Base-by-base conservation (phyloP, 2,888 invertebrate genomes). In the Calliphora vomitoria region DNA sequence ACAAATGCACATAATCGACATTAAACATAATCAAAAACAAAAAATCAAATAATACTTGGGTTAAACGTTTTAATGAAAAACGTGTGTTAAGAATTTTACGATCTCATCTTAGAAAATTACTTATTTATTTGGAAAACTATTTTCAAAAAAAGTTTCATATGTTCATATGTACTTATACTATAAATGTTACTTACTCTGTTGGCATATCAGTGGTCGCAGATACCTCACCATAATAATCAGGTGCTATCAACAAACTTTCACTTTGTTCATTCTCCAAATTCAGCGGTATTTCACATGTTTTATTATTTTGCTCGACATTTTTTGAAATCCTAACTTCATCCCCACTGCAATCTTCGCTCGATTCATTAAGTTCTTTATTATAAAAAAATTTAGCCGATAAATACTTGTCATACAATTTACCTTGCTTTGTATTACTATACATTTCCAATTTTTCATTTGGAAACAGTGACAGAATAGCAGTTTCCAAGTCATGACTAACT, bases 371-470 rank as follows among this genome's bases (percentile, higher is more conserved):
- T 25, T 69, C 6, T 8, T 62, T 35, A 18, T 18, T 11, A 55
- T 53, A 66, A 8, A 58, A 35, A 4, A 55, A 41, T 62, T 76
- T 82, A 8, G 60, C 50, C 11, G 11, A 38, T 41, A 72, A 58
- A 72, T 84, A 84, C 47, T 66, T 84, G n/a, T 10, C 47, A 74
- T 72, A 84, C 8, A 84, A 18, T 38, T 47, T 79, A 8, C 84
- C 79, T 0, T 47, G 38, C 44, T 50, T 47, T 0, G 58, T 13
- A 15, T 15, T 72, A 44, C 84, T 72, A 60, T 84, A 84, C 71
- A 72, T 44, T 4, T 72, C 55, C 25, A 83, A 18, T 13, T 20
- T 53, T 50, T 84, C 84, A 20, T 66, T 79, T 31, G 84, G 84
- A 44, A 84, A 84, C 66, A 72, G 10, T n/a, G 64, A 31, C 15